Percentiles rank a stretch among this genome's conserved stretches.
phyloP scores from a whole-genome alignment of 2,797 vertebrate genomes.

The Paramormyrops hopkinsi region DNA sequence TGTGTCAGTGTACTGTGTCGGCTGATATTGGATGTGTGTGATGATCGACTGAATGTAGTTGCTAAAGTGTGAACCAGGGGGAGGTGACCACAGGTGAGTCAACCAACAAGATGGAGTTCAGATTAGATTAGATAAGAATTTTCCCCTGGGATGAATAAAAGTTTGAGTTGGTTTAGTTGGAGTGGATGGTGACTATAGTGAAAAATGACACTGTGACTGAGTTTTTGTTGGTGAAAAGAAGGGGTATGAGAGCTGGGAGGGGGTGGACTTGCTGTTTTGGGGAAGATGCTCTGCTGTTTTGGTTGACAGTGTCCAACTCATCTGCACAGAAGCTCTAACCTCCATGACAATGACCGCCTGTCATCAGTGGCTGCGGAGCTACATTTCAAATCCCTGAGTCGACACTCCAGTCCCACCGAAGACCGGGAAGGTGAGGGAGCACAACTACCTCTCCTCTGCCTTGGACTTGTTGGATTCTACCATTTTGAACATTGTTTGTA shows the following conservation, averaged over 20 bases:
- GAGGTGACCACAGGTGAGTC: neutral
- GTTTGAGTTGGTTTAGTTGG: neutral
- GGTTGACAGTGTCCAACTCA: neutral
- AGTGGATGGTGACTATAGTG: neutral
- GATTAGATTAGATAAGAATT: neutral
- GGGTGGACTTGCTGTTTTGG: neutral
- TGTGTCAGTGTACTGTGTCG: neutral
- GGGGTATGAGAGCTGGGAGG: neutral
- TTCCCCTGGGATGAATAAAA: too few relatives aligned
- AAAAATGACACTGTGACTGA: neutral
- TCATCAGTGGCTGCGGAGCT: conserved; percentile 86
- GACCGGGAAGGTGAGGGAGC: conserved; percentile 79
- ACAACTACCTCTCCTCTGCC: neutral
- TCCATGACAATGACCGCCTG: conserved; percentile 90
- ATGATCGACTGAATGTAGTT: neutral
- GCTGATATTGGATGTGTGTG: neutral
- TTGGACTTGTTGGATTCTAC: neutral
- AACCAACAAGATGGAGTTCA: neutral
- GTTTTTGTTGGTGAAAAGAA: neutral
- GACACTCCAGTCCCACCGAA: conserved; percentile 96
- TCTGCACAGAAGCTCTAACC: conserved; percentile 76
- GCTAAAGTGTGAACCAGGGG: neutral
- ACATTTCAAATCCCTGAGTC: conserved; percentile 91
- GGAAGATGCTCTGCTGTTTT: neutral
- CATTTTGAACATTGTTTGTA: neutral